phyloP scores from a whole-genome alignment of 2,888 invertebrate species.

The Aricia artaxerxes region DNA sequence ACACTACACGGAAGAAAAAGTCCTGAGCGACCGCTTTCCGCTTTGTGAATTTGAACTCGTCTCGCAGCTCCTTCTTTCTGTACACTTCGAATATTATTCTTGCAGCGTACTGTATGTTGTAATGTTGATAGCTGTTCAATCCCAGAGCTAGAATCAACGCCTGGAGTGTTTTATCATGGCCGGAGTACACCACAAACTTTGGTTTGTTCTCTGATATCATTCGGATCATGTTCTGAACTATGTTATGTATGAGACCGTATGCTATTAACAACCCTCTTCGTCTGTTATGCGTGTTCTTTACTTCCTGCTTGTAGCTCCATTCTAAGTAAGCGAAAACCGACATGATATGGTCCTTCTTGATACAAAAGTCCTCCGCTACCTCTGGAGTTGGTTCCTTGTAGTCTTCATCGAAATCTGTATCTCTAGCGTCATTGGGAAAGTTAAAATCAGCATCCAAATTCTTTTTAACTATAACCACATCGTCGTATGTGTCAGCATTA shows the following conservation, averaged over 20 bases:
- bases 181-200: slow-evolving; percentile 90
- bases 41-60: slow-evolving; percentile 78
- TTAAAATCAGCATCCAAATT: slow-evolving; percentile 77
- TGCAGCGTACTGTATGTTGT: slow-evolving; percentile 91
- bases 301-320: slow-evolving; percentile 86
- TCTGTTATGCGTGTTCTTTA: slow-evolving; percentile 82
- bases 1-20: slow-evolving; percentile 90
- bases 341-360: slow-evolving; percentile 86
- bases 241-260: slow-evolving; percentile 90
- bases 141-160: slow-evolving; percentile 91
- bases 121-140: slow-evolving; percentile 81
- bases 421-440: slow-evolving; percentile 72
- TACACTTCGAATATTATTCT: slow-evolving; percentile 94
- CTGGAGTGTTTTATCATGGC: slow-evolving; percentile 95
- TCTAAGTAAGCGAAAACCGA: slow-evolving; percentile 90
- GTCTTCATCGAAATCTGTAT: slow-evolving; percentile 71
- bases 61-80: slow-evolving; percentile 78
- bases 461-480: slow-evolving; percentile 74
- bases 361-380: slow-evolving; percentile 75
- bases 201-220: slow-evolving; percentile 89
- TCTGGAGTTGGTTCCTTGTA: slow-evolving; percentile 68
- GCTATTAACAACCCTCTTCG: slow-evolving; percentile 86
- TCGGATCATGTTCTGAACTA: slow-evolving; percentile 88
- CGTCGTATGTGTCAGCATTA: slow-evolving; percentile 70
- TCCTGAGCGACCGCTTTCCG: slow-evolving; percentile 82